A percentile compares a stretch with the other conserved stretches of the same genome.
Conservation (phyloP, 1,140 invertebrate genomes). For the Bombus polaris region DNA sequence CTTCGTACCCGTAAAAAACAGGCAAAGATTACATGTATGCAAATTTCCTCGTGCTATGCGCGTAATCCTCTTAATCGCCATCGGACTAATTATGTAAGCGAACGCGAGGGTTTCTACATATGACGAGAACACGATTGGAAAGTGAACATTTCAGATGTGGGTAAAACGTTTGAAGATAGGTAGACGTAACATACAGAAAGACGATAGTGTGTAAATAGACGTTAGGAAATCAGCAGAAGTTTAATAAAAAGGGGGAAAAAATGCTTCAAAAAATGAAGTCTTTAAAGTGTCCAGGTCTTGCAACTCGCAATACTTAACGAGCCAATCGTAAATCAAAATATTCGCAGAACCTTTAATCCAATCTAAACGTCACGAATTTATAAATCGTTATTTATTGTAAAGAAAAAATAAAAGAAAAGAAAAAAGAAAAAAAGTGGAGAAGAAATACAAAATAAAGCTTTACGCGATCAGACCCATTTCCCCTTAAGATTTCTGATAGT, state of each 20-base stretch:
- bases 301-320: background rate
- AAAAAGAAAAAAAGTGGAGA: background rate
- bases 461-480: background rate
- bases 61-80: background rate
- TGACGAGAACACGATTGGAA: background rate
- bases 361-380: background rate
- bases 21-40: background rate
- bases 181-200: background rate
- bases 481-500: background rate
- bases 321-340: background rate
- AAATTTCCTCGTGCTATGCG: background rate
- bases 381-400: background rate
- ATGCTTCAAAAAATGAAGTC: background rate
- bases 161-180: background rate
- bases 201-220: background rate
- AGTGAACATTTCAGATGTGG: background rate
- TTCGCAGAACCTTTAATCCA: background rate
- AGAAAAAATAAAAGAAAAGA: background rate
- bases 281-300: background rate
- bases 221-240: background rate
- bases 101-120: background rate
- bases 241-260: background rate
- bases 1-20: background rate
- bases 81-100: conserved; percentile 22
- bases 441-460: background rate